A percentile compares a stretch with the other conserved stretches of the same genome.
Evolutionary conservation across 2,888 invertebrate genomes (phyloP).

Genomic region (Oeneis ivallda): DNA sequence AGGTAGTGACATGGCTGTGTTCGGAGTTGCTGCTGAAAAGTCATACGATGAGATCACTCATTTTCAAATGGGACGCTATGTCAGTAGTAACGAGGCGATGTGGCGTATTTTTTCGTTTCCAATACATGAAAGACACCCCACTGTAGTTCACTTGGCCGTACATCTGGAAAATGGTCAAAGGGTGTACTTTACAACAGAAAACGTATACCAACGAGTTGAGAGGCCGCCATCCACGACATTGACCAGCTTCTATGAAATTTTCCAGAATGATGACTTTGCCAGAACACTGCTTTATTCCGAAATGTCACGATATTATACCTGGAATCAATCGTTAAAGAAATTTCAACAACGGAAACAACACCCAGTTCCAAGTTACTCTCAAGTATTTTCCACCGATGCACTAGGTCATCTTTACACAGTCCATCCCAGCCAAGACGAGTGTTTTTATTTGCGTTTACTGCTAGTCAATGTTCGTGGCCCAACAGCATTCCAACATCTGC

Average conservation of each 20-base stretch:
- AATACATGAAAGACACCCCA: slow-evolving; percentile 15
- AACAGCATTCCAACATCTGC: slow-evolving; percentile 39
- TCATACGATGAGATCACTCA: background rate
- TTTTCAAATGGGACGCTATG: background rate
- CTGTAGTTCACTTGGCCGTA: slow-evolving; percentile 20
- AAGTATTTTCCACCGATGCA: slow-evolving; percentile 49
- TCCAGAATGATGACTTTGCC: background rate
- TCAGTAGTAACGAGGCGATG: slow-evolving; percentile 10
- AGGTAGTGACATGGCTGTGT: background rate
- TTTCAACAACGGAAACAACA: background rate
- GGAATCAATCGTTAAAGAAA: background rate
- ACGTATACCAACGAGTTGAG: background rate
- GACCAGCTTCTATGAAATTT: background rate
- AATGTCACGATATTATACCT: background rate
- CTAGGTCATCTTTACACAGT: slow-evolving; percentile 53
- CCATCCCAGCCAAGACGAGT: no score
- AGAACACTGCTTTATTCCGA: background rate
- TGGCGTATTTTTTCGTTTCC: slow-evolving; percentile 9
- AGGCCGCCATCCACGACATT: background rate
- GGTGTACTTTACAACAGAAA: slow-evolving; percentile 6
- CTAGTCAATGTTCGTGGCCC: slow-evolving; percentile 51
- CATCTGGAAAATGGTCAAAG: slow-evolving; percentile 41
- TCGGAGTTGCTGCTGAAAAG: background rate
- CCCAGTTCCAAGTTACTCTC: slow-evolving; percentile 13
- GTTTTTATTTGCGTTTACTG: slow-evolving; percentile 48